These are phyloP conservation scores for Molothrus ater DNA, from an alignment of 2,797 vertebrate genomes.

Conservation along the genomic window DNA sequence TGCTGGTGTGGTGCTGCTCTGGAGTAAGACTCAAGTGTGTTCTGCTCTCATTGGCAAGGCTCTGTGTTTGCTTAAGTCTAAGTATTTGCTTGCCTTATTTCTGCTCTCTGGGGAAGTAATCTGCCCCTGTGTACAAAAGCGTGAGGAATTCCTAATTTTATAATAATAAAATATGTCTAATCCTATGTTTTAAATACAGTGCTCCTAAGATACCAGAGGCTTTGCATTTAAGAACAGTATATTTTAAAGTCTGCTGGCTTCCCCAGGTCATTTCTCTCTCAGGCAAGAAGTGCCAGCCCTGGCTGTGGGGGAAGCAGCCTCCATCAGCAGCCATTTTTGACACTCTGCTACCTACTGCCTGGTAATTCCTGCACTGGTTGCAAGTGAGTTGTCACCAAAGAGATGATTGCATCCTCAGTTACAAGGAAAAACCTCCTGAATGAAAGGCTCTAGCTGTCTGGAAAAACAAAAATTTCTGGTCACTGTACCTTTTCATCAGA, in stretches of 20 bases:
- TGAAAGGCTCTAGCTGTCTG: neutral
- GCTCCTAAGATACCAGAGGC: neutral
- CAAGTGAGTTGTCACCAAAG: neutral
- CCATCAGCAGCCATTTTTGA: rapidly evolving
- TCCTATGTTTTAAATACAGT: neutral
- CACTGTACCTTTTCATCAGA: neutral
- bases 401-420: neutral
- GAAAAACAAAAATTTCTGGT: neutral
- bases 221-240: neutral
- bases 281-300: neutral
- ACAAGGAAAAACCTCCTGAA: neutral
- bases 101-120: neutral
- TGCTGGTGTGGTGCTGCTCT: neutral
- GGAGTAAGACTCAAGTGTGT: neutral
- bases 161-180: neutral
- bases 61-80: neutral
- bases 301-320: rapidly evolving
- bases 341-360: neutral
- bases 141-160: neutral
- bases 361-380: neutral
- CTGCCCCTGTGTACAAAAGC: neutral
- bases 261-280: neutral
- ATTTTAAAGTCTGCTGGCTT: neutral
- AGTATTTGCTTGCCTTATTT: neutral
- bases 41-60: neutral